A percentile compares a stretch with the other conserved stretches of the same genome.
Conservation (phyloP, 2,888 invertebrate genomes). For the Conus canariensis region DNA sequence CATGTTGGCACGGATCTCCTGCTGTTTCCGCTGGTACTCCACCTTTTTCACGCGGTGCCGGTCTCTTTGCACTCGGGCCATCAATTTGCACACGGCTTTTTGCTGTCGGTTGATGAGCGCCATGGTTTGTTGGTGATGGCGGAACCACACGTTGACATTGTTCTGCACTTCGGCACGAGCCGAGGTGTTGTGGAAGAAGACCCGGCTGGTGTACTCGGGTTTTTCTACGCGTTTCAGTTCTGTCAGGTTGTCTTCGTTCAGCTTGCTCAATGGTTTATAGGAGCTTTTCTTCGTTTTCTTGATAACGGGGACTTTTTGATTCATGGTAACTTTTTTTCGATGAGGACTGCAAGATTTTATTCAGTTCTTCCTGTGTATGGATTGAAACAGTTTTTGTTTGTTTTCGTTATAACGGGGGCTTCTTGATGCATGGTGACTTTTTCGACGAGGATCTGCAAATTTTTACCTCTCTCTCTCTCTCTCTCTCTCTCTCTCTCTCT, state of each 20-base stretch:
- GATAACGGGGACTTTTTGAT: background rate
- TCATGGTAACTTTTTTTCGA: background rate
- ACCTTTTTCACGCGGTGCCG: constrained; percentile 1
- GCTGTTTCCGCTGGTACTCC: constrained; percentile 24
- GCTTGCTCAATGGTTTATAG: constrained; percentile 31
- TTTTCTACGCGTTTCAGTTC: constrained; percentile 21
- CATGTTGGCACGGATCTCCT: constrained; percentile 14
- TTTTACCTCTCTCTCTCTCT: no score
- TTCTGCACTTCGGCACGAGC: background rate
- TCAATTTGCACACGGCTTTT: constrained; percentile 14
- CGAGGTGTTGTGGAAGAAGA: constrained; percentile 26
- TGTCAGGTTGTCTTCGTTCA: constrained; percentile 32
- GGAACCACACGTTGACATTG: constrained; percentile 36
- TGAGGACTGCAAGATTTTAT: background rate
- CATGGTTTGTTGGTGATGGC: constrained; percentile 29
- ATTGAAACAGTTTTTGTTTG: no score
- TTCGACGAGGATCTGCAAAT: background rate
- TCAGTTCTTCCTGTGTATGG: background rate
- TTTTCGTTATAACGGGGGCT: no score
- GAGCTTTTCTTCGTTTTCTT: constrained; percentile 28
- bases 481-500: no score
- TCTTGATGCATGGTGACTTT: background rate
- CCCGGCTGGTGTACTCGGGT: constrained; percentile 29
- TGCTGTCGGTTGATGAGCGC: constrained; percentile 19
- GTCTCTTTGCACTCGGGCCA: constrained; percentile 26